Evolutionary conservation across 2,797 vertebrate genomes (phyloP).

Genomic region (Poeciliopsis presidionis): DNA sequence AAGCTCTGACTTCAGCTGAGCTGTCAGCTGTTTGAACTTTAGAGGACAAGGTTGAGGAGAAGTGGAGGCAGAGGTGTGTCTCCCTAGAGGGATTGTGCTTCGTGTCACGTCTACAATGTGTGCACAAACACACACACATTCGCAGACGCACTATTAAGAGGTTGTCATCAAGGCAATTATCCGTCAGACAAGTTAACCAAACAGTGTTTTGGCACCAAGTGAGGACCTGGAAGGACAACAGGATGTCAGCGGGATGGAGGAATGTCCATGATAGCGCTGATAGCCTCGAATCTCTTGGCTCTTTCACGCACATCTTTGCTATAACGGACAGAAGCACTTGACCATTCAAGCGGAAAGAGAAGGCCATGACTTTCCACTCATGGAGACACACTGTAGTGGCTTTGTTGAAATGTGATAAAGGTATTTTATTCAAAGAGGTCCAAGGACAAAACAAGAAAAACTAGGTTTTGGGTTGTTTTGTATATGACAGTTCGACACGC

Average conservation of each 20-base stretch:
- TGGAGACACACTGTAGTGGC: not conserved
- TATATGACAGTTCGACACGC: not conserved
- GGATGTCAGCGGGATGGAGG: constrained; percentile 10
- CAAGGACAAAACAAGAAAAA: not conserved
- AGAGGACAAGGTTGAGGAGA: not conserved
- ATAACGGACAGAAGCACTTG: constrained; percentile 1
- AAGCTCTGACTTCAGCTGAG: not conserved
- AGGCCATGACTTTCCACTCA: not conserved
- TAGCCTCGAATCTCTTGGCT: constrained; percentile 5
- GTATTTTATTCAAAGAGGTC: not conserved
- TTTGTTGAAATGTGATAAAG: constrained; percentile 2
- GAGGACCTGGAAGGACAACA: constrained; percentile 33
- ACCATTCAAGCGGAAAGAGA: not conserved
- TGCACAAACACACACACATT: constrained; percentile 6
- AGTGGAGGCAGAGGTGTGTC: constrained; percentile 11
- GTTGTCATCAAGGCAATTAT: constrained; percentile 48
- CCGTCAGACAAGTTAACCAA: constrained; percentile 34
- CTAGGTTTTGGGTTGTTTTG: not conserved
- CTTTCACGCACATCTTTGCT: not conserved
- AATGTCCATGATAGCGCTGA: constrained; percentile 34
- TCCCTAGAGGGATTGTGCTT: constrained; percentile 30
- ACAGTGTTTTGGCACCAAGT: constrained; percentile 38
- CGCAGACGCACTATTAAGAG: constrained; percentile 56
- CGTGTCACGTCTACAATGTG: constrained; percentile 56
- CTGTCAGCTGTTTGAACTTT: constrained; percentile 4